Evolutionary conservation across 1,140 invertebrate genomes (phyloP).

Genomic region (Gonioctena quinquepunctata): DNA sequence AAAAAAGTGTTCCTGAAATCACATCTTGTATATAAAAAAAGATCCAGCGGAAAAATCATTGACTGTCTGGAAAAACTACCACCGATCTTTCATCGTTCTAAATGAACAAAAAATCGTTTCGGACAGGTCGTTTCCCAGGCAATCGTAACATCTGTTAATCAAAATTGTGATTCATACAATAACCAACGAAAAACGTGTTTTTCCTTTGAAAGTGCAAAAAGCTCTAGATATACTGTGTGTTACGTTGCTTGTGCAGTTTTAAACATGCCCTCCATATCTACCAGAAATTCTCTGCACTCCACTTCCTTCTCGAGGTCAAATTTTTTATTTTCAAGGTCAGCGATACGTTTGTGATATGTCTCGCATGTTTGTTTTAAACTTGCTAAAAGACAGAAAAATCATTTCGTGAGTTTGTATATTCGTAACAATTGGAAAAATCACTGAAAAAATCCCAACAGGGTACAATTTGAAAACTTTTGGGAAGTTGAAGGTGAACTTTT

Average conservation of each 20-base stretch:
- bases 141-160: not conserved
- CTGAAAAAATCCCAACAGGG: too few relatives aligned
- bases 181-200: not conserved
- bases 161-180: conserved; percentile 8
- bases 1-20: conserved; percentile 7
- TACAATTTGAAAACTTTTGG: too few relatives aligned
- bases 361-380: conserved; percentile 81
- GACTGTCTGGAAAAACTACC: not conserved
- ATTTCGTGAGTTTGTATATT: not conserved
- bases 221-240: conserved; percentile 32
- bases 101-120: too few relatives aligned
- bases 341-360: conserved; percentile 85
- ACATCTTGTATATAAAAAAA: conserved; percentile 1
- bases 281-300: conserved; percentile 89
- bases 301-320: conserved; percentile 97
- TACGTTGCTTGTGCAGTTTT: conserved; percentile 27
- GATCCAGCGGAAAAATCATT: not conserved
- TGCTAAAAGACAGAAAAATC: conserved; percentile 10
- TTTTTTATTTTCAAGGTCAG: conserved; percentile 88
- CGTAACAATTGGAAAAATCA: too few relatives aligned
- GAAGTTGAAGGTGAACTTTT: not conserved
- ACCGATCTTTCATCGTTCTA: not conserved
- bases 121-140: not conserved
- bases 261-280: conserved; percentile 54
- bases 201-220: conserved; percentile 38